phyloP scores from a whole-genome alignment of 2,888 invertebrate species.

The Perithous albicinctus region DNA sequence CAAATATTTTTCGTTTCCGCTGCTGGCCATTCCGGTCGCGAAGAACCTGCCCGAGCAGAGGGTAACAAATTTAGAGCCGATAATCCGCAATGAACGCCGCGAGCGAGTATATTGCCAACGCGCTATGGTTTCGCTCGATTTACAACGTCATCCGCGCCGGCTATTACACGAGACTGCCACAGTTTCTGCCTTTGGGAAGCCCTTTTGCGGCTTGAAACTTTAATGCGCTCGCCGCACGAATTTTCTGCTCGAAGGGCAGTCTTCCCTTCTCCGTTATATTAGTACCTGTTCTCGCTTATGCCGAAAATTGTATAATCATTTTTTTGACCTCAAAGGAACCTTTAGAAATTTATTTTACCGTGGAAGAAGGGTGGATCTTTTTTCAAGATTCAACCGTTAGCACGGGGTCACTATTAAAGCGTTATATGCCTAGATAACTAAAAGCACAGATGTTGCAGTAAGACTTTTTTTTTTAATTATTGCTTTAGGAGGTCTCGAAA shows the following conservation, averaged over 20 bases:
- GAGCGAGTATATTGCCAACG: slow-evolving; percentile 9
- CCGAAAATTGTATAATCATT: neutral
- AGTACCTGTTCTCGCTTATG: slow-evolving; percentile 34
- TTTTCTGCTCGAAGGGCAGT: slow-evolving; percentile 43
- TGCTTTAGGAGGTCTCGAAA: no score
- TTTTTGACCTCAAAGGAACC: neutral
- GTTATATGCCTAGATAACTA: no score
- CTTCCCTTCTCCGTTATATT: slow-evolving; percentile 40
- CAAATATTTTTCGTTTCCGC: slow-evolving; percentile 41
- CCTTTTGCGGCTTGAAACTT: slow-evolving; percentile 49
- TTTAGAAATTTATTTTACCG: slow-evolving; percentile 1
- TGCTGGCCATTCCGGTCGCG: slow-evolving; percentile 28
- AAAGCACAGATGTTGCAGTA: no score
- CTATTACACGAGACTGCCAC: slow-evolving; percentile 3
- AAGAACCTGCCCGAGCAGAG: neutral
- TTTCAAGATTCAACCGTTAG: neutral
- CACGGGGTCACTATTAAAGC: neutral
- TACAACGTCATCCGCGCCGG: slow-evolving; percentile 21
- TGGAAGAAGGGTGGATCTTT: neutral
- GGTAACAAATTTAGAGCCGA: slow-evolving; percentile 36
- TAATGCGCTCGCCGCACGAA: slow-evolving; percentile 33
- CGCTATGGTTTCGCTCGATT: slow-evolving; percentile 25
- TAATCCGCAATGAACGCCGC: slow-evolving; percentile 40
- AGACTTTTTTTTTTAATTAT: no score
- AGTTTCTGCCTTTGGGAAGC: slow-evolving; percentile 30